Conservation (phyloP, 2,113 vertebrate genomes). For the Plecotus auritus region DNA sequence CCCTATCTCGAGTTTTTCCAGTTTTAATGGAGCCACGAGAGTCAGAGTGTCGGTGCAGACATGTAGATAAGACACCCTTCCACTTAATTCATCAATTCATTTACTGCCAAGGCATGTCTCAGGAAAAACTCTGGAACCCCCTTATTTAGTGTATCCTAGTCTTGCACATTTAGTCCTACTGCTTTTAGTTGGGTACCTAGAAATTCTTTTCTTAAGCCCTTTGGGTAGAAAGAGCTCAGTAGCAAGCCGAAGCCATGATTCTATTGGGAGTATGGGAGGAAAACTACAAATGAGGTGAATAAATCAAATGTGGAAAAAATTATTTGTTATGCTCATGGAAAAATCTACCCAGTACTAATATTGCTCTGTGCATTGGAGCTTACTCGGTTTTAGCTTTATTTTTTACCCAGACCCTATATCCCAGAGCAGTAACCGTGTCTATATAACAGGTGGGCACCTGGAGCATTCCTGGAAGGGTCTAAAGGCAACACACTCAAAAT, state of each 20-base stretch:
- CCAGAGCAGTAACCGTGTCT: neutral
- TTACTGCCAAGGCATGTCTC: constrained; percentile 2
- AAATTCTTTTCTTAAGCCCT: neutral
- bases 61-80: neutral
- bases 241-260: neutral
- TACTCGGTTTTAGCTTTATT: neutral
- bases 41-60: neutral
- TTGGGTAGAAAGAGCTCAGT: neutral
- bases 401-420: neutral
- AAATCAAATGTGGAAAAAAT: constrained; percentile 6
- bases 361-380: constrained; percentile 15
- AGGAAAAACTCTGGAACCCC: constrained; percentile 26
- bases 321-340: neutral
- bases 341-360: neutral
- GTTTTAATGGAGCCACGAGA: neutral
- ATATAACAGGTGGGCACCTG: neutral
- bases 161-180: neutral
- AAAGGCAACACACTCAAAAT: constrained; percentile 24
- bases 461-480: constrained; percentile 27
- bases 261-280: neutral
- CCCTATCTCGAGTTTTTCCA: neutral
- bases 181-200: neutral
- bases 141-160: neutral
- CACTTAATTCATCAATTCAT: neutral
- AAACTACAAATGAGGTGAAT: neutral